A percentile compares a stretch with the other conserved stretches of the same genome.
Evolutionary conservation across 2,888 invertebrate species (phyloP).

Genomic region (Meiosimyza platycephala): DNA sequence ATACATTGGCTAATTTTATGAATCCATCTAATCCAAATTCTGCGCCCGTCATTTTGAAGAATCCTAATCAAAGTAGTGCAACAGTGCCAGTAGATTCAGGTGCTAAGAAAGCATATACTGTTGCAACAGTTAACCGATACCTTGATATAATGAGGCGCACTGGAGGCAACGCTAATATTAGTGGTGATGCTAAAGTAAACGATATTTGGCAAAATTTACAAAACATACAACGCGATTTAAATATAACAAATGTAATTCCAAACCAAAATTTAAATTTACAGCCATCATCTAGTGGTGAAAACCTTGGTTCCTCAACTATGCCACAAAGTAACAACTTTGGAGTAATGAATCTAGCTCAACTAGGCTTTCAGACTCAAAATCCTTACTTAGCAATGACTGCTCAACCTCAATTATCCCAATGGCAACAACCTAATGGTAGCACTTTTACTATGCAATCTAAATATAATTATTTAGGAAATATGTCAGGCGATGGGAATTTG

Average conservation of each 20-base stretch:
- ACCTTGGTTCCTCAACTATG: not conserved
- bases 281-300: not conserved
- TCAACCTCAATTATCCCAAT: too few species aligned
- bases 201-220: constrained; percentile 31
- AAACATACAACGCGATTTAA: constrained; percentile 18
- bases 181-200: not conserved
- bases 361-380: constrained; percentile 22
- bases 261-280: constrained; percentile 11
- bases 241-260: constrained; percentile 8
- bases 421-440: too few species aligned
- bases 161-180: constrained; percentile 16
- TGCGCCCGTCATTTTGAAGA: not conserved
- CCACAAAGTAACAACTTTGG: not conserved
- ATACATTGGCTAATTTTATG: constrained; percentile 50
- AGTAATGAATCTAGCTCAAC: not conserved
- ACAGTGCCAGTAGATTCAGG: constrained; percentile 34
- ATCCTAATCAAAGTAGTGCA: constrained; percentile 4
- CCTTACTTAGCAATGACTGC: not conserved
- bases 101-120: constrained; percentile 36
- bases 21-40: constrained; percentile 41
- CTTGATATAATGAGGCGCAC: constrained; percentile 24
- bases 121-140: constrained; percentile 26
- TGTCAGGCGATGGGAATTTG: constrained; percentile 5
- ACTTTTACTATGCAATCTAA: too few species aligned
- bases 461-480: not conserved